A percentile compares a stretch with the other conserved stretches of the same genome.
Conservation (phyloP, 2,888 invertebrate species). For the Tenthredo notha region DNA sequence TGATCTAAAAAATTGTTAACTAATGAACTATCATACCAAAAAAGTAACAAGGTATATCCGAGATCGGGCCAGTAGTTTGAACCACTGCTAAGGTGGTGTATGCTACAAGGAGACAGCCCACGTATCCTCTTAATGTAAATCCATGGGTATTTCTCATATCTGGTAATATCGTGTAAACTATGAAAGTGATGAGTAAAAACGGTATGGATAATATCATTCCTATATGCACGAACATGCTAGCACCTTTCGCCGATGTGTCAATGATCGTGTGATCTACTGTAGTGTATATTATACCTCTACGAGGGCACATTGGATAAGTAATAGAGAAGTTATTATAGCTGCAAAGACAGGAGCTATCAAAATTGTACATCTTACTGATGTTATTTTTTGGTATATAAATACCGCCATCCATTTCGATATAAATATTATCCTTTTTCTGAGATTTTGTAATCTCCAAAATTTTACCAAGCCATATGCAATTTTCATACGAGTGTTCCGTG, state of each 20-base stretch:
- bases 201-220: slow-evolving; percentile 72
- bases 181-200: slow-evolving; percentile 72
- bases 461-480: slow-evolving; percentile 59
- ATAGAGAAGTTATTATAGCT: background rate
- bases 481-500: slow-evolving; percentile 54
- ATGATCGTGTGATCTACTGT: background rate
- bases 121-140: slow-evolving; percentile 70
- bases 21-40: background rate
- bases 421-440: background rate
- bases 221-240: slow-evolving; percentile 57
- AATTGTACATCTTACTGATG: slow-evolving; percentile 18
- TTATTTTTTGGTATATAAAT: slow-evolving; percentile 55
- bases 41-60: background rate
- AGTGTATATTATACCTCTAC: background rate
- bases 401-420: slow-evolving; percentile 61
- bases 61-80: background rate
- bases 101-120: slow-evolving; percentile 67
- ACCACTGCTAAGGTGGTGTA: slow-evolving; percentile 59
- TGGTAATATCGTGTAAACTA: slow-evolving; percentile 71
- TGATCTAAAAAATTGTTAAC: background rate
- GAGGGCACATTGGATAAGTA: background rate
- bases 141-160: slow-evolving; percentile 75
- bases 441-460: background rate
- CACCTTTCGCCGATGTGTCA: background rate
- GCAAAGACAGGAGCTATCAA: slow-evolving; percentile 64